These are phyloP conservation scores for Babyrousa celebensis DNA, from an alignment of 2,797 vertebrate species.

Conservation along the genomic window DNA sequence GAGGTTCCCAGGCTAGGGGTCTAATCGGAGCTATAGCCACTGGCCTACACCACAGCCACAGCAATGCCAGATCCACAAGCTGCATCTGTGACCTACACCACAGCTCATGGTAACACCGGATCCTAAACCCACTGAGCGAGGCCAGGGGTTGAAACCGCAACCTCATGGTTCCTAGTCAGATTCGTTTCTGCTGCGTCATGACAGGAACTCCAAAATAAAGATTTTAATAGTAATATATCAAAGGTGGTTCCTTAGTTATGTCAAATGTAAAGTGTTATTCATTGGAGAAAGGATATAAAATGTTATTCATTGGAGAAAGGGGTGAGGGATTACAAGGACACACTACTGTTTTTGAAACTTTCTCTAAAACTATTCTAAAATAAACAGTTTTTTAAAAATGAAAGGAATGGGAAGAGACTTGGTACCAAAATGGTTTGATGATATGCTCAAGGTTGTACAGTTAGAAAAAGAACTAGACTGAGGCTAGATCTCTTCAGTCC, in stretches of 20 bases:
- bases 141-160: too few species aligned
- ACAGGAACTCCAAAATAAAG: too few species aligned
- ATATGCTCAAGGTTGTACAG: background rate
- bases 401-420: background rate
- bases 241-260: background rate
- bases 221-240: background rate
- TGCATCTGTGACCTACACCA: too few species aligned
- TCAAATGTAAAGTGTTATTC: slow-evolving; percentile 3
- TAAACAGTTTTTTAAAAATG: slow-evolving; percentile 41
- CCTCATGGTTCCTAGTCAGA: too few species aligned
- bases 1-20: too few species aligned
- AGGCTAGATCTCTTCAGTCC: background rate
- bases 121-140: too few species aligned
- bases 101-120: too few species aligned
- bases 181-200: too few species aligned
- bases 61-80: too few species aligned
- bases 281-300: background rate
- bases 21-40: too few species aligned
- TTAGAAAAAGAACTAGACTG: background rate
- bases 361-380: slow-evolving; percentile 52
- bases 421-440: background rate
- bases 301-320: background rate
- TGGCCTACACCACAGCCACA: too few species aligned
- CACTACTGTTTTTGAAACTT: background rate
- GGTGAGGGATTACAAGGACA: background rate